phyloP scores from a whole-genome alignment of 2,888 invertebrate genomes.

The Pristionchus japonicus region DNA sequence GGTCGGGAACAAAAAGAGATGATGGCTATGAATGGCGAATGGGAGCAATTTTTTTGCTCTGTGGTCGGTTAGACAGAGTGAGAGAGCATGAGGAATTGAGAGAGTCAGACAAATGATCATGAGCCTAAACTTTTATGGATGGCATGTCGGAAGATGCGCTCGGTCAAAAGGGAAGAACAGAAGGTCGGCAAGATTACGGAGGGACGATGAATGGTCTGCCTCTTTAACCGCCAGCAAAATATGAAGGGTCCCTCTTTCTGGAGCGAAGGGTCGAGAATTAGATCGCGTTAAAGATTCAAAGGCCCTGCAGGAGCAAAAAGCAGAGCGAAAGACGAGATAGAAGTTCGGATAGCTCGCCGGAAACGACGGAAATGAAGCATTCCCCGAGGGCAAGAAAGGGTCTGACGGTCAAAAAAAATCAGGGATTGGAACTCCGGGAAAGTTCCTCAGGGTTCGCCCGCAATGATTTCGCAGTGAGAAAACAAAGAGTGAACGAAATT shows the following conservation, averaged over 20 bases:
- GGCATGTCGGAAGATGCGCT: background rate
- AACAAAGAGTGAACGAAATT: background rate
- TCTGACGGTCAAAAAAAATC: background rate
- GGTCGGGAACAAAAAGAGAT: too few species aligned
- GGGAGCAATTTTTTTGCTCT: background rate
- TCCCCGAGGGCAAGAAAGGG: background rate
- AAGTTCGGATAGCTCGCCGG: background rate
- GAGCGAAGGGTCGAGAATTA: background rate
- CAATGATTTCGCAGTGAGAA: background rate
- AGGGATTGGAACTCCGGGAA: background rate
- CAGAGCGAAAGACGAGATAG: background rate
- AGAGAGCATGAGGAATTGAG: background rate
- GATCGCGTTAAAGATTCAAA: background rate
- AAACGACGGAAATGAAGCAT: background rate
- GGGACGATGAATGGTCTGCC: background rate
- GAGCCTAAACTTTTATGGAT: conserved; percentile 14
- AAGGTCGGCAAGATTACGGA: conserved; percentile 4
- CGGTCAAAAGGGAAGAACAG: conserved; percentile 29
- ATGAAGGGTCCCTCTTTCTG: background rate
- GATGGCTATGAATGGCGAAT: too few species aligned
- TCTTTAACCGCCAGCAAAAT: background rate
- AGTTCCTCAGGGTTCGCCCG: background rate
- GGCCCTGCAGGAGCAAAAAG: background rate
- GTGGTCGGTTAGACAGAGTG: background rate
- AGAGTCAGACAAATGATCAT: background rate